Percentiles rank a stretch among this genome's conserved stretches.
Conservation (phyloP, 2,113 vertebrate genomes). For the Peromyscus maniculatus region DNA sequence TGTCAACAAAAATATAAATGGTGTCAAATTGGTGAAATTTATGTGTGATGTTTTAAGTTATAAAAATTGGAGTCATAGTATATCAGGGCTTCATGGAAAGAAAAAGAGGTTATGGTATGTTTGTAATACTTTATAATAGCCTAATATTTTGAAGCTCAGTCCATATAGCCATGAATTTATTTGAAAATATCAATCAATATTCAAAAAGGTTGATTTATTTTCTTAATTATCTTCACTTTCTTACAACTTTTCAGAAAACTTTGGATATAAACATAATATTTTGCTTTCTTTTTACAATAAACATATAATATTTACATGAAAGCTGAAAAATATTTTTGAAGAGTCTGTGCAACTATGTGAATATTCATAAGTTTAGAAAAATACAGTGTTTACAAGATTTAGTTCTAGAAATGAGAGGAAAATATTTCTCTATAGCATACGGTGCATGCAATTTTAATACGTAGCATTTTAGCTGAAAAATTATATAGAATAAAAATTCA, state of each 20-base stretch:
- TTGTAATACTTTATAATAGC: not conserved
- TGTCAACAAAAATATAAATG: not conserved
- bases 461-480: slow-evolving; percentile 60
- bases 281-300: not conserved
- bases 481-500: slow-evolving; percentile 62
- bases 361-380: slow-evolving; percentile 66
- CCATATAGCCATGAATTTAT: not conserved
- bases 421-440: slow-evolving; percentile 55
- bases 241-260: not conserved
- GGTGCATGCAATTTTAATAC: slow-evolving; percentile 72
- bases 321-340: slow-evolving; percentile 18
- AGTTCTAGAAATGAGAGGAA: slow-evolving; percentile 10
- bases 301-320: not conserved
- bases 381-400: slow-evolving; percentile 35
- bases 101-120: fast-evolving
- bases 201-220: not conserved
- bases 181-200: not conserved
- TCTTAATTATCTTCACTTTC: not conserved
- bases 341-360: slow-evolving; percentile 1
- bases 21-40: not conserved
- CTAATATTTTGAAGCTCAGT: not conserved
- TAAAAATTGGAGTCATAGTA: not conserved
- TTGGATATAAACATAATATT: not conserved
- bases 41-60: not conserved
- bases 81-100: fast-evolving